A percentile compares a stretch with the other conserved stretches of the same genome.
Evolutionary conservation across 2,888 invertebrate genomes (phyloP).

Genomic region (Cheilosia scutellata): DNA sequence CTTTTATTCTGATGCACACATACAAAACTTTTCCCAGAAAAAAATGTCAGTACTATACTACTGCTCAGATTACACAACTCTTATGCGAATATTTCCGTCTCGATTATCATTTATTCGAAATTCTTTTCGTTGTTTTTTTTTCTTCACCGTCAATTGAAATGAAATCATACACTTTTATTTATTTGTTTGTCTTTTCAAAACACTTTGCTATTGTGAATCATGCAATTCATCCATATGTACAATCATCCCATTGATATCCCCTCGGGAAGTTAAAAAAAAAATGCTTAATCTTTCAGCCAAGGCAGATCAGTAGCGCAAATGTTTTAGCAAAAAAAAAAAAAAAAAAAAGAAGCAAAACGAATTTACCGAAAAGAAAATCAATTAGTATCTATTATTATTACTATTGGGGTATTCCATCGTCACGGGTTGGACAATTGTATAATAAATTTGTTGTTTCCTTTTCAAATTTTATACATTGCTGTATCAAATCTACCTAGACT

Average conservation of each 20-base stretch:
- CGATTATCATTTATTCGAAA: neutral
- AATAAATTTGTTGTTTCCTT: no score
- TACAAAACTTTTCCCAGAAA: neutral
- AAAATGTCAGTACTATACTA: neutral
- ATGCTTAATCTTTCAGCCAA: neutral
- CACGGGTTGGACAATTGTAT: no score
- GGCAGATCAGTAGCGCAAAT: neutral
- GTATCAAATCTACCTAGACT: no score
- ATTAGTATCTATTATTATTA: no score
- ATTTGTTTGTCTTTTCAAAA: neutral
- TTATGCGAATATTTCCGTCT: neutral
- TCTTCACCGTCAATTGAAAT: neutral
- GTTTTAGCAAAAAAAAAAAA: neutral
- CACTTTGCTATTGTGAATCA: conserved; percentile 32
- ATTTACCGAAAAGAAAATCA: conserved; percentile 38
- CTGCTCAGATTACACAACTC: conserved; percentile 1
- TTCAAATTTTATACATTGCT: no score
- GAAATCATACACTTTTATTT: conserved; percentile 18
- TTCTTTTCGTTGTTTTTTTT: neutral
- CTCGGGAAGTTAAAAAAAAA: neutral
- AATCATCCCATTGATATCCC: neutral
- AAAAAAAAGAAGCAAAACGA: conserved; percentile 5
- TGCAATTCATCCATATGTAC: conserved; percentile 27
- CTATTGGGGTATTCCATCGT: no score
- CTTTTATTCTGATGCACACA: no score